Evolutionary conservation across 1,140 invertebrate species (phyloP).

Genomic region (Acromyrmex echinatior): DNA sequence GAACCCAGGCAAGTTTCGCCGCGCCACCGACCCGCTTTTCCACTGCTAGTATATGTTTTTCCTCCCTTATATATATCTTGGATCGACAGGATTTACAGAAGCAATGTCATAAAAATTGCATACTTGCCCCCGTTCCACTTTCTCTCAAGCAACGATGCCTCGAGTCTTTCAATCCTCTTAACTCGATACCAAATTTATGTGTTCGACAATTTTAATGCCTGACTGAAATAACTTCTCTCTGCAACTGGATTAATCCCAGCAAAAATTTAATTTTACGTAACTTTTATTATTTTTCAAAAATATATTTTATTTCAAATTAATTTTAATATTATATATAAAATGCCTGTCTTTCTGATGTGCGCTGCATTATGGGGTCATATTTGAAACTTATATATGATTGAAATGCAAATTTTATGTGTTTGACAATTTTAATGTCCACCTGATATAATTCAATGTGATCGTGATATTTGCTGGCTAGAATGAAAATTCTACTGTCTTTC

Average conservation of each 20-base stretch:
- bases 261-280: not conserved
- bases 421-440: too few species aligned
- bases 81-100: slow-evolving; percentile 54
- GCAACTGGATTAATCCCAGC: not conserved
- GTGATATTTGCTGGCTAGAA: too few species aligned
- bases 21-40: slow-evolving; percentile 7
- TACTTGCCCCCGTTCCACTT: slow-evolving; percentile 33
- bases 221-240: not conserved
- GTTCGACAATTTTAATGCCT: slow-evolving; percentile 5
- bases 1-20: slow-evolving; percentile 7
- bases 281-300: slow-evolving; percentile 5
- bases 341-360: not conserved
- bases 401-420: too few species aligned
- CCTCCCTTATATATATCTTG: slow-evolving; percentile 20
- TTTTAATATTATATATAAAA: not conserved
- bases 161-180: slow-evolving; percentile 19
- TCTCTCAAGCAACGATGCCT: slow-evolving; percentile 9
- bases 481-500: too few species aligned
- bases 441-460: too few species aligned
- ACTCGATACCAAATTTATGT: slow-evolving; percentile 22
- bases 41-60: slow-evolving; percentile 28
- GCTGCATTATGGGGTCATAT: too few species aligned
- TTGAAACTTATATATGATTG: too few species aligned
- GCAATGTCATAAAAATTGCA: slow-evolving; percentile 56
- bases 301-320: not conserved